A percentile compares a stretch with the other conserved stretches of the same genome.
These are phyloP conservation scores for Otolemur crassicaudatus DNA, from an alignment of 2,797 vertebrate genomes.

Conservation along the genomic window DNA sequence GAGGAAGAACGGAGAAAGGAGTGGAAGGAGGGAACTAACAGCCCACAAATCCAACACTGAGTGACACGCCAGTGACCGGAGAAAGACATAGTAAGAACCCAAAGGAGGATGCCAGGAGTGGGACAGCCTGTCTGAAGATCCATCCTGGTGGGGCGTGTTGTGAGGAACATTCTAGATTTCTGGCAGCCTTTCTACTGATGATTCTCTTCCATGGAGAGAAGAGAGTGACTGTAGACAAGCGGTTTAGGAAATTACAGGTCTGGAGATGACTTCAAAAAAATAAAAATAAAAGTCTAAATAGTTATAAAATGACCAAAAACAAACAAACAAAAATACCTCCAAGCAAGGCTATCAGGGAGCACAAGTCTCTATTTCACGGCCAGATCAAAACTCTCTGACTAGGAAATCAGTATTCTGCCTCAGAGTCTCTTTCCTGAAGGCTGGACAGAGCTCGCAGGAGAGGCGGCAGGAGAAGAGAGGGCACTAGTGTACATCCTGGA, in stretches of 20 bases:
- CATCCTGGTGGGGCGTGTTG: neutral
- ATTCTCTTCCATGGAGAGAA: constrained; percentile 57
- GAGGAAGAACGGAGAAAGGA: neutral
- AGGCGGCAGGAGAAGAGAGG: neutral
- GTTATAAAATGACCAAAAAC: constrained; percentile 39
- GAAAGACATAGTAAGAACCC: neutral
- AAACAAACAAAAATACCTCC: neutral
- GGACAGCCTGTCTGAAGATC: neutral
- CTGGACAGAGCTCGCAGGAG: neutral
- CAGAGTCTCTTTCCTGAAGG: constrained; percentile 1
- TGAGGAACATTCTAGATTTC: constrained; percentile 54
- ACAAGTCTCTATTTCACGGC: constrained; percentile 53
- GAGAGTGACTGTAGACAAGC: constrained; percentile 57
- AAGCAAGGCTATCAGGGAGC: constrained; percentile 54
- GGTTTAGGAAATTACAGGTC: constrained; percentile 69
- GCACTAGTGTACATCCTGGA: neutral
- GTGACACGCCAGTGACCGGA: neutral
- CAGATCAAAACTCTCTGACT: constrained; percentile 55
- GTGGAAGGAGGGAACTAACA: neutral
- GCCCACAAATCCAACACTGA: neutral
- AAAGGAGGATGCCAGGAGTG: neutral
- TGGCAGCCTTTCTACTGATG: constrained; percentile 26
- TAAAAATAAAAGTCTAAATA: constrained; percentile 40
- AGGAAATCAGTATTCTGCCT: constrained; percentile 64
- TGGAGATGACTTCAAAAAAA: constrained; percentile 17